phyloP scores from a whole-genome alignment of 2,888 invertebrate species.

The Parelbella ahira region DNA sequence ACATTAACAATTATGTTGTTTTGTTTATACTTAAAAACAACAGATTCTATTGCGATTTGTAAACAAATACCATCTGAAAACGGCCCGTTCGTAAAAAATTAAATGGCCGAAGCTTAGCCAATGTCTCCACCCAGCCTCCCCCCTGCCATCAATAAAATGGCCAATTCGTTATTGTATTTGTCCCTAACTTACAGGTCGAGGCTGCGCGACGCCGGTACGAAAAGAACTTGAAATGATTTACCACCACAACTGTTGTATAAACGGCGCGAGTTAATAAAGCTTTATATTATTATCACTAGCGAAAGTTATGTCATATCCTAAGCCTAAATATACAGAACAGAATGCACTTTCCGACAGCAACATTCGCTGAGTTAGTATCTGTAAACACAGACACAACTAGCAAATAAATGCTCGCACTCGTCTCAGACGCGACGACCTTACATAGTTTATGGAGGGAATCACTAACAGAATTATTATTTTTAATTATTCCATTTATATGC shows the following conservation, averaged over 20 bases:
- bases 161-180: slow-evolving; percentile 80
- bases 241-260: slow-evolving; percentile 63
- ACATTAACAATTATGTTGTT: slow-evolving; percentile 23
- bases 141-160: slow-evolving; percentile 81
- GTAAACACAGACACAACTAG: slow-evolving; percentile 53
- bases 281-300: slow-evolving; percentile 51
- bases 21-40: slow-evolving; percentile 35
- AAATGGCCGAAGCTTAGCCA: slow-evolving; percentile 69
- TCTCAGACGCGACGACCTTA: slow-evolving; percentile 53
- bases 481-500: slow-evolving; percentile 38
- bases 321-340: slow-evolving; percentile 54
- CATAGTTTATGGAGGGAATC: slow-evolving; percentile 51
- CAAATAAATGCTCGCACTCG: slow-evolving; percentile 45
- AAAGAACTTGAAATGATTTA: slow-evolving; percentile 63
- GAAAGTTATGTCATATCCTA: slow-evolving; percentile 77
- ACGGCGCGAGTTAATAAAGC: slow-evolving; percentile 57
- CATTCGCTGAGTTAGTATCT: slow-evolving; percentile 42
- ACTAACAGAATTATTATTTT: slow-evolving; percentile 52
- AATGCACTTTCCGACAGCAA: slow-evolving; percentile 51
- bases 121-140: slow-evolving; percentile 75
- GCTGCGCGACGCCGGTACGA: slow-evolving; percentile 77
- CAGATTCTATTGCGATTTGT: slow-evolving; percentile 40
- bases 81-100: slow-evolving; percentile 48
- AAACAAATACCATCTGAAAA: slow-evolving; percentile 51
- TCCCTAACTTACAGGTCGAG: slow-evolving; percentile 66